Base-by-base conservation (phyloP, 2,113 vertebrate species). In the Psittacus erithacus region DNA sequence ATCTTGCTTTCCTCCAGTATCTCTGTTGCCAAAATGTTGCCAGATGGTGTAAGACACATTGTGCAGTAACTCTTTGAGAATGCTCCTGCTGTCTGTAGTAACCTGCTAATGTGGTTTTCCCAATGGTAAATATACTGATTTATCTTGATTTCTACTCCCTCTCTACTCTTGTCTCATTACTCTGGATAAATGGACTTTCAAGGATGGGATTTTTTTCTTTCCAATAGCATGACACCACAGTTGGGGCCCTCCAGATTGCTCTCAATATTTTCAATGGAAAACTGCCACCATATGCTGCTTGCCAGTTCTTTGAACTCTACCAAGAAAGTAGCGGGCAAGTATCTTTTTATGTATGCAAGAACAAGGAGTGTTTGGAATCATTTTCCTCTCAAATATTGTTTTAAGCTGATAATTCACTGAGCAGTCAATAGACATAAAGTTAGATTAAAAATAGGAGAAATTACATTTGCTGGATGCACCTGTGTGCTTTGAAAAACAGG, bases 281-380 rank as follows among this genome's bases (percentile, higher is more conserved):
- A 31, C 97, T 99, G 50, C 98, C 98, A 82, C 98, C 99, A 24
- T 99, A 99, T 2, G 98, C 98, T 52, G 96, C 99, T 87, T 99
- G 98, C 97, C 98, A 99, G 65, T 86, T 99, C 77, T 98, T 98
- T 96, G 99, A 99, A 96, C 96, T 99, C 96, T 98, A 99, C 92
- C 94, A 98, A 62, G 98, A 98, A 86, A 92, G 97, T 93, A 97
- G 98, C 68, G 98, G 98, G 99, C 98, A 98, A 97, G 98, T 98
- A 91, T 81, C 60, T 62, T 78, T 59, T 77, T 47, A 82, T 15
- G 24, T 76, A 19, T 49, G 20, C 47, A 75, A 89, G n/a, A 85
- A 74, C 17, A 55, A 73, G 14, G 11, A 67, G 27, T 39, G 13
- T 60, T 81, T 71, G 20, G 25, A 92, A 80, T 13, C 0, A 0